A percentile compares a stretch with the other conserved stretches of the same genome.
These are phyloP conservation scores for Bufo bufo DNA, from an alignment of 2,113 vertebrate species.

Conservation along the genomic window DNA sequence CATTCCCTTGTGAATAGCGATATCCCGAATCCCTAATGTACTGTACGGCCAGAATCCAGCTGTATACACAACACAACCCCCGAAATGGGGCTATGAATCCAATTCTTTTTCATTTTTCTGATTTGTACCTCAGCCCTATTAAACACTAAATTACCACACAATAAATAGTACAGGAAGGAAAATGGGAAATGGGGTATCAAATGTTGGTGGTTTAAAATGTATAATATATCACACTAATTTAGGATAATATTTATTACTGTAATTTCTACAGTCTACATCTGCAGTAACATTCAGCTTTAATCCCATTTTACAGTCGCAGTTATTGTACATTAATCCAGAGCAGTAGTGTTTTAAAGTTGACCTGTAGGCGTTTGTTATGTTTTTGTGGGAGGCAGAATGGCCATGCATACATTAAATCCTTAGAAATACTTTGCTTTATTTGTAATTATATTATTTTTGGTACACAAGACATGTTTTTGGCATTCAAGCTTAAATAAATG, in stretches of 20 bases:
- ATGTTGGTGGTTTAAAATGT: background rate
- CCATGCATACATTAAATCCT: conserved; percentile 21
- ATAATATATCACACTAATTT: background rate
- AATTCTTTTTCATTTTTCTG: background rate
- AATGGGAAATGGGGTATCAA: background rate
- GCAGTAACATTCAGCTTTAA: background rate
- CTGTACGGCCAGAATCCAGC: background rate
- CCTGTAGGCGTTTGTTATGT: conserved; percentile 14
- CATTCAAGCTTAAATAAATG: conserved; percentile 35
- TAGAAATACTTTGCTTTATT: conserved; percentile 17
- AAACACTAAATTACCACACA: background rate
- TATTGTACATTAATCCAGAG: background rate
- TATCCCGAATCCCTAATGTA: too few relatives aligned
- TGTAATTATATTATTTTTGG: conserved; percentile 34
- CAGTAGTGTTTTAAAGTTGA: background rate
- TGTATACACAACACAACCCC: background rate
- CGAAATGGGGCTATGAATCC: background rate
- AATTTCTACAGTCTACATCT: background rate
- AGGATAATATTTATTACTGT: background rate
- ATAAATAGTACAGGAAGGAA: background rate
- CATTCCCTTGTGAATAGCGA: too few relatives aligned
- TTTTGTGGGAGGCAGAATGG: conserved; percentile 21
- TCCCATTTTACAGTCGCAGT: background rate
- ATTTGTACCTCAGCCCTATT: background rate
- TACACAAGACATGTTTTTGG: background rate